These are phyloP conservation scores for Metridium senile DNA, from an alignment of 92 coral and sea anemone genomes.

Conservation along the genomic window DNA sequence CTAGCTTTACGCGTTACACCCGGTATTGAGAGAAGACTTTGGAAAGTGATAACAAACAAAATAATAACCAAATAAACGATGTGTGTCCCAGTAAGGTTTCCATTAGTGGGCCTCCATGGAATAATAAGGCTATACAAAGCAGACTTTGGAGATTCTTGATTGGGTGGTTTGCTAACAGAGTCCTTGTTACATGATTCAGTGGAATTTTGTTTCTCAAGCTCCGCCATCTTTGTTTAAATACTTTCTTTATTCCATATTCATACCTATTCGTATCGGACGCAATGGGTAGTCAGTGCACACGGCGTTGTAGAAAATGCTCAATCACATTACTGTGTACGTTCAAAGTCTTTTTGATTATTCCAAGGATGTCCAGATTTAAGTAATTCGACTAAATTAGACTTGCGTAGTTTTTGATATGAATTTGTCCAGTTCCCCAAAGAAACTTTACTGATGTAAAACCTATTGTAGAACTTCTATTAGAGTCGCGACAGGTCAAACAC, in stretches of 20 bases:
- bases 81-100: constrained; percentile 52
- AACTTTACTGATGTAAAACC: no score
- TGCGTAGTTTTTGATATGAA: no score
- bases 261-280: no score
- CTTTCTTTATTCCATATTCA: background rate
- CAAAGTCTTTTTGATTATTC: no score
- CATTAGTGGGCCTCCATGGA: constrained; percentile 51
- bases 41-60: constrained; percentile 8
- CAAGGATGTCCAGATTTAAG: no score
- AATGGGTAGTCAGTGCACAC: no score
- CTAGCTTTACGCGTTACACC: constrained; percentile 17
- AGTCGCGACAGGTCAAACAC: no score
- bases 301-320: no score
- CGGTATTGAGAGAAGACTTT: constrained; percentile 45
- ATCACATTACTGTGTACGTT: no score
- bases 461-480: no score
- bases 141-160: constrained; percentile 11
- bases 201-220: background rate
- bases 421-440: no score
- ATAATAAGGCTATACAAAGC: constrained; percentile 41
- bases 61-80: constrained; percentile 42
- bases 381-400: no score
- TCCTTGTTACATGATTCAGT: background rate
- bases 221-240: background rate
- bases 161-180: background rate